Evolutionary conservation across 1,140 invertebrate genomes (phyloP).

Genomic region (Lepidurus arcticus): DNA sequence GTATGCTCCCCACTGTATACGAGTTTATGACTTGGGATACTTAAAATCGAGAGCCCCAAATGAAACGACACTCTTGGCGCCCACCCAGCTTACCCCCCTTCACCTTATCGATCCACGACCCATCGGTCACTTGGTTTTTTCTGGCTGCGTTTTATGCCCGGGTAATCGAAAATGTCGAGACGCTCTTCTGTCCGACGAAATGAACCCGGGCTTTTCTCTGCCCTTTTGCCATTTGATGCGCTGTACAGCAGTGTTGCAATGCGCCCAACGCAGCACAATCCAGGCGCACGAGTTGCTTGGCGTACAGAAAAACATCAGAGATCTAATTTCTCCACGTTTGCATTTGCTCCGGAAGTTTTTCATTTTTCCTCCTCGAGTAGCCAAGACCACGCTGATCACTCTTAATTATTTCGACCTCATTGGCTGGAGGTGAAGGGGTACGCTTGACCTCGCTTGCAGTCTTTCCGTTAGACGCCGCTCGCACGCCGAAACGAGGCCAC

Average conservation of each 20-base stretch:
- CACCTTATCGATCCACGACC: no score
- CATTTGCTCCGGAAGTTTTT: background rate
- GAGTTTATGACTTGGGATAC: background rate
- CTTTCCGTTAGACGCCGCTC: background rate
- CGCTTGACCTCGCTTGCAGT: background rate
- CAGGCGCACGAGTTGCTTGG: background rate
- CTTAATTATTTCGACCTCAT: background rate
- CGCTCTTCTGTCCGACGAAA: background rate
- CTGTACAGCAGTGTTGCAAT: slow-evolving; percentile 6
- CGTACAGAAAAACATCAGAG: background rate
- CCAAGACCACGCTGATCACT: background rate
- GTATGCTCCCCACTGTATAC: background rate
- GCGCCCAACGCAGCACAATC: background rate
- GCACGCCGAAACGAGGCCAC: background rate
- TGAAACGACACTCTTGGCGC: no score
- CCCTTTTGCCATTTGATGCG: slow-evolving; percentile 14
- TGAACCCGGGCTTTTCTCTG: background rate
- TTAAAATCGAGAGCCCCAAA: background rate
- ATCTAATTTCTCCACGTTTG: background rate
- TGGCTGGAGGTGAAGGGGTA: background rate
- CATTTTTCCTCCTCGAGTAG: background rate
- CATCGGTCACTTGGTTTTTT: no score
- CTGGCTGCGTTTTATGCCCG: background rate
- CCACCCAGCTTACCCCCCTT: no score
- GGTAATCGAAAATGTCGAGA: background rate